Evolutionary conservation across 2,797 vertebrate genomes (phyloP).

Genomic region (Tauraco hartlaubi): DNA sequence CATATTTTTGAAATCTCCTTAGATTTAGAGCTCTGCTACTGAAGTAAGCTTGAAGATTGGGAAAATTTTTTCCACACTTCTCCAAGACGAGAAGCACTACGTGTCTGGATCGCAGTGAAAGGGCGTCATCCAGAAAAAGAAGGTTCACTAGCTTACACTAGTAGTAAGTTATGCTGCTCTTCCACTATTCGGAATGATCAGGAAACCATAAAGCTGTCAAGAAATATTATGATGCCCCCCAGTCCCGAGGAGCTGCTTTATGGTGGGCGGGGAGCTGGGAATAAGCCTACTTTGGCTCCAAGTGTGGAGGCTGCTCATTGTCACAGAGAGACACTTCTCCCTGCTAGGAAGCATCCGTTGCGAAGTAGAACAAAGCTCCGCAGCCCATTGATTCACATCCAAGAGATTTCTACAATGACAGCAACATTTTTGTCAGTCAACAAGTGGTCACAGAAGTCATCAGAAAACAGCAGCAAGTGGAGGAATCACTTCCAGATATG

Average conservation of each 20-base stretch:
- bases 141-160: not conserved
- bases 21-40: not conserved
- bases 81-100: rapidly evolving
- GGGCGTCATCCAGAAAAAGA: not conserved
- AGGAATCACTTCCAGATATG: not conserved
- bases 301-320: rapidly evolving
- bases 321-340: not conserved
- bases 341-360: not conserved
- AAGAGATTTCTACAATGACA: not conserved
- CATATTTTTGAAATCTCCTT: not conserved
- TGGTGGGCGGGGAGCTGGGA: rapidly evolving
- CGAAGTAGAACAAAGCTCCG: rapidly evolving
- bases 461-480: not conserved
- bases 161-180: not conserved
- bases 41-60: not conserved
- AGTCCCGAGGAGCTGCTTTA: not conserved
- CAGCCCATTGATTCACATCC: not conserved
- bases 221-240: not conserved
- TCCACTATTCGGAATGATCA: not conserved
- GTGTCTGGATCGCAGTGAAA: not conserved
- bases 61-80: not conserved
- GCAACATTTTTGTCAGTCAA: not conserved
- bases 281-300: rapidly evolving
- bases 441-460: not conserved
- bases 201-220: not conserved